These are phyloP conservation scores for Neoseiulus cucumeris DNA, from an alignment of 1,140 invertebrate genomes.

Conservation along the genomic window DNA sequence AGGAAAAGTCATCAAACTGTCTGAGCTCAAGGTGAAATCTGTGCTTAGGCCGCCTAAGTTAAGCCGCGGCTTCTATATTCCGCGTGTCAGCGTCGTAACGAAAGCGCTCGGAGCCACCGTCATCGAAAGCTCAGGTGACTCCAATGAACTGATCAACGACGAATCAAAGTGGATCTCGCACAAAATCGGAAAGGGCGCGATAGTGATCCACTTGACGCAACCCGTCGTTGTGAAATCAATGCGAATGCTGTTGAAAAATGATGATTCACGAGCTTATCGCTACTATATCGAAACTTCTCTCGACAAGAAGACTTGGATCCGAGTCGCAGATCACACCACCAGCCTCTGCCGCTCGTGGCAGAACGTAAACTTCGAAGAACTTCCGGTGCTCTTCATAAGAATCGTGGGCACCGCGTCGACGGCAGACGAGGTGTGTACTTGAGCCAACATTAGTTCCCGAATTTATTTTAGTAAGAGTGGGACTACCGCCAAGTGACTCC, in stretches of 20 bases:
- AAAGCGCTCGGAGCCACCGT: constrained; percentile 67
- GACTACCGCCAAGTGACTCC: no score
- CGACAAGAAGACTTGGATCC: constrained; percentile 70
- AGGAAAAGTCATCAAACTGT: constrained; percentile 85
- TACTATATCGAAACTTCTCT: constrained; percentile 91
- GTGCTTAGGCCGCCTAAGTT: constrained; percentile 50
- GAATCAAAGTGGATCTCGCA: constrained; percentile 95
- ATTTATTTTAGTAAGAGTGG: no score
- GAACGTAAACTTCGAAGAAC: constrained; percentile 51
- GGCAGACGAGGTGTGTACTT: constrained; percentile 63
- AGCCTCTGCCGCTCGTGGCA: constrained; percentile 68
- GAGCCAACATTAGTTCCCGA: no score
- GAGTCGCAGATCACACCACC: constrained; percentile 52
- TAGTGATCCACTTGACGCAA: constrained; percentile 84
- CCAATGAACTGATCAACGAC: constrained; percentile 79
- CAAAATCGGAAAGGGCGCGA: constrained; percentile 82
- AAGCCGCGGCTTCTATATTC: constrained; percentile 40
- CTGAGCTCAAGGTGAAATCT: constrained; percentile 71
- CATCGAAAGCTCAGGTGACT: constrained; percentile 76
- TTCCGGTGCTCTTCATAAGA: constrained; percentile 74
- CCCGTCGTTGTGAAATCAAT: constrained; percentile 81
- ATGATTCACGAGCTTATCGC: constrained; percentile 83
- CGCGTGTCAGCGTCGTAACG: constrained; percentile 75
- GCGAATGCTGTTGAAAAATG: constrained; percentile 85
- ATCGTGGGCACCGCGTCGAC: constrained; percentile 87